These are phyloP conservation scores for Rhizoglyphus robini DNA, from an alignment of 1,140 invertebrate genomes.

Conservation along the genomic window DNA sequence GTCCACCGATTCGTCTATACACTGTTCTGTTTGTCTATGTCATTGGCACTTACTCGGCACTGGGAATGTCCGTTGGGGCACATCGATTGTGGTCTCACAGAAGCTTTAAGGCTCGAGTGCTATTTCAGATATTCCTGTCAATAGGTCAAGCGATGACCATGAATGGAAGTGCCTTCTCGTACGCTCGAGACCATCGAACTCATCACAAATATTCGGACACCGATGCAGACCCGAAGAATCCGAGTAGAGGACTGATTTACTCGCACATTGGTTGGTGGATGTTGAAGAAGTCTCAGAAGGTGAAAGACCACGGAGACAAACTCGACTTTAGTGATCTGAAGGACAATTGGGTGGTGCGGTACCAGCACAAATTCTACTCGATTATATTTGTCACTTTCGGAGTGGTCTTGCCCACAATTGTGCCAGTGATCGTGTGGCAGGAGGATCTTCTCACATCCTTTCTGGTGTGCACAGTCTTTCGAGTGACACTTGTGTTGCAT, in stretches of 20 bases:
- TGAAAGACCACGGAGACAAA: slow-evolving; percentile 65
- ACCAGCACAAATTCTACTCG: background rate
- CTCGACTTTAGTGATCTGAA: slow-evolving; percentile 72
- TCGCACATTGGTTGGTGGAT: slow-evolving; percentile 81
- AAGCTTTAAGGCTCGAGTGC: slow-evolving; percentile 41
- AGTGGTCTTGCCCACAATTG: slow-evolving; percentile 33
- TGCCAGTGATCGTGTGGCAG: slow-evolving; percentile 38
- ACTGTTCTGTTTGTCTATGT: too few relatives aligned
- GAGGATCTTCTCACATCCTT: slow-evolving; percentile 35
- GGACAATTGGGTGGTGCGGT: slow-evolving; percentile 56
- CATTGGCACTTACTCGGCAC: slow-evolving; percentile 24
- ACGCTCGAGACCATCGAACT: slow-evolving; percentile 60
- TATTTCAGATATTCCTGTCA: slow-evolving; percentile 36
- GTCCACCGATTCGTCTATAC: background rate
- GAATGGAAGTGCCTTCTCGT: slow-evolving; percentile 19
- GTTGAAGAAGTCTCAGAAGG: slow-evolving; percentile 64
- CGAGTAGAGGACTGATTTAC: slow-evolving; percentile 60
- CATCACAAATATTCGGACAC: slow-evolving; percentile 70
- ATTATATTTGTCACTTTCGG: background rate
- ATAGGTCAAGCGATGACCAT: slow-evolving; percentile 57
- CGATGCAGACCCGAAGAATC: slow-evolving; percentile 65
- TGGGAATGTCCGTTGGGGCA: slow-evolving; percentile 44
- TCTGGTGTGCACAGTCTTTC: slow-evolving; percentile 33
- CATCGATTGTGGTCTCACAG: slow-evolving; percentile 43
- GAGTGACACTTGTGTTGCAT: slow-evolving; percentile 36